Base-by-base conservation (phyloP, 2,113 vertebrate species). In the Telmatochromis sp. region DNA sequence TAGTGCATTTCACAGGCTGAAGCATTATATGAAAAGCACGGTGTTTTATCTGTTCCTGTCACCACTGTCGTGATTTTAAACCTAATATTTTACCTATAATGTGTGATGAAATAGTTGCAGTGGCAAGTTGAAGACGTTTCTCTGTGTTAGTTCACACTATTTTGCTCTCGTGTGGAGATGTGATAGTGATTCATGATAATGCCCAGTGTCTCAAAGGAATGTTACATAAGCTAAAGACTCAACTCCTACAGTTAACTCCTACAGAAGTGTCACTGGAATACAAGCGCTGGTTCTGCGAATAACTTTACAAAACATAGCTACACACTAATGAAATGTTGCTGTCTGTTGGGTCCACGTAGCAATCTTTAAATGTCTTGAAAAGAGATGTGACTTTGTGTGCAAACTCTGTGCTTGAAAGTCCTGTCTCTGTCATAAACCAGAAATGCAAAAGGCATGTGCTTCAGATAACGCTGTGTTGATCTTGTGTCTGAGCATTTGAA, bases 231-330 rank as follows among this genome's bases (percentile, higher is more conserved):
- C 78, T 51, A 73, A 47, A 60, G 81, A 86, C 71, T 83, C 79
- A 21, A 89, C 89, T 92, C 85, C 86, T 79, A 89, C 90, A 80
- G 12, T 50, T 47, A 33, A 87, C 87, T 83, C 88, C 86, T 84
- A 83, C 63, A 82, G 58, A 88, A 54, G 75, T 86, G 60, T 80
- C 28, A 40, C 35, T 78, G 79, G 58, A 84, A 82, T 80, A 71
- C 23, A 57, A 87, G 60, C 35, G 9, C 58, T 23, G 45, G 60
- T 65, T 15, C 37, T 54, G 23, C 28, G 19, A 47, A 35, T 60
- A 91, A 86, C 83, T 50, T 78, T 15, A 19, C 19, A 78, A 65
- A 90, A 89, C 80, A 81, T 23, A 40, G 55, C 75, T 86, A 57
- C 86, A 23, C 45, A 40, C 75, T 31, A n/a, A 45, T 9, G 15